A percentile compares a stretch with the other conserved stretches of the same genome.
Evolutionary conservation across 2,113 vertebrate species (phyloP).

Genomic region (Caracal caracal): DNA sequence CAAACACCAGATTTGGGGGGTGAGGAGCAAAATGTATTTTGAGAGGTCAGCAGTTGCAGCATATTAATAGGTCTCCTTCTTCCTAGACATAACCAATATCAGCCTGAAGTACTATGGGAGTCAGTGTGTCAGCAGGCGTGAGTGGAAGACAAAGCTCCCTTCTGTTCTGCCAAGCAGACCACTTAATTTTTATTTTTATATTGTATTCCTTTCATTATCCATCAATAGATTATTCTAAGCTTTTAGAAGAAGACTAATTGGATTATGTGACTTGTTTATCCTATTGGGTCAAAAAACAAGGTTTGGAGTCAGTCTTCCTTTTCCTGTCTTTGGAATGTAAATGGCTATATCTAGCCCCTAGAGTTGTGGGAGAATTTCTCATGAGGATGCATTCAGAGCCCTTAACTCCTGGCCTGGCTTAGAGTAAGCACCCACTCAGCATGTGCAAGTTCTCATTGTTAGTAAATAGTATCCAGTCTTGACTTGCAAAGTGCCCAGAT

Average conservation of each 20-base stretch:
- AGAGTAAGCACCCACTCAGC: background rate
- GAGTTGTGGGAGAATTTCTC: background rate
- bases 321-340: background rate
- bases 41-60: background rate
- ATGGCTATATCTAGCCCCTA: background rate
- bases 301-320: background rate
- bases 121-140: background rate
- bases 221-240: background rate
- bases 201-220: background rate
- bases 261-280: conserved; percentile 20
- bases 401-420: background rate
- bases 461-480: background rate
- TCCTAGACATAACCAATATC: conserved; percentile 4
- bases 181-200: conserved; percentile 17
- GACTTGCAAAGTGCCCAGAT: background rate
- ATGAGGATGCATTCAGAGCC: background rate
- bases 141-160: background rate
- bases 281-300: background rate
- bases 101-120: background rate
- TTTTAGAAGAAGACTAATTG: background rate
- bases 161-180: background rate
- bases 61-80: conserved; percentile 12
- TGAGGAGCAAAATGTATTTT: background rate
- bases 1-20: background rate
- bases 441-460: background rate